Evolutionary conservation across 2,888 invertebrate genomes (phyloP).

Genomic region (Sipunculus nudus): DNA sequence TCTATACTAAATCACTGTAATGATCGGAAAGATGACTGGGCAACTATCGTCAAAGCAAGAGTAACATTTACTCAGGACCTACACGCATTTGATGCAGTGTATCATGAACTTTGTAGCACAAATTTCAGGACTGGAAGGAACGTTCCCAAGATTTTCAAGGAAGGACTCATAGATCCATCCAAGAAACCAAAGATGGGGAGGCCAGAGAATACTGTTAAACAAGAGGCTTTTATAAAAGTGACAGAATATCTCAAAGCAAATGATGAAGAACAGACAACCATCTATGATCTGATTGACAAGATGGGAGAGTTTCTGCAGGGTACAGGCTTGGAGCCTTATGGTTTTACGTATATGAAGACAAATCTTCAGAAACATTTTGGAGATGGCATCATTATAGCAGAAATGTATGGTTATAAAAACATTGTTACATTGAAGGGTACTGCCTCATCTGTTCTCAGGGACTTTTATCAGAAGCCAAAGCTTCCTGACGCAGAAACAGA

Average conservation of each 20-base stretch:
- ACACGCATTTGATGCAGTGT: no score
- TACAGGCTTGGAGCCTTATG: conserved; percentile 10
- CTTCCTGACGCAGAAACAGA: conserved; percentile 10
- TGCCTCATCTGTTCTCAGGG: conserved; percentile 24
- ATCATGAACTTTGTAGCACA: no score
- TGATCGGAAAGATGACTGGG: no score
- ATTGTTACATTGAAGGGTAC: conserved; percentile 34
- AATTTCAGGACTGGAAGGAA: no score
- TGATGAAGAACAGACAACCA: background rate
- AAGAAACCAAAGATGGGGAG: no score
- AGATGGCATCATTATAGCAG: conserved; percentile 28
- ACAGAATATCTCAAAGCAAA: background rate
- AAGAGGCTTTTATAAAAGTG: background rate
- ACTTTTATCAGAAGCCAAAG: conserved; percentile 24
- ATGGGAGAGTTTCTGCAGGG: background rate
- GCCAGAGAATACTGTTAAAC: background rate
- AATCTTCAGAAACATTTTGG: conserved; percentile 35
- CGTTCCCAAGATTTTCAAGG: no score
- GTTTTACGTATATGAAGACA: conserved; percentile 26
- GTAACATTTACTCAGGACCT: no score
- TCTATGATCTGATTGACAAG: background rate
- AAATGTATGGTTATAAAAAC: conserved; percentile 28
- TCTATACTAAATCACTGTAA: no score
- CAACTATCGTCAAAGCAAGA: no score
- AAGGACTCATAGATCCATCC: no score